Percentiles rank a stretch among this genome's conserved stretches.
Conservation (phyloP, 2,888 invertebrate genomes). For the Drosophila anomalata region DNA sequence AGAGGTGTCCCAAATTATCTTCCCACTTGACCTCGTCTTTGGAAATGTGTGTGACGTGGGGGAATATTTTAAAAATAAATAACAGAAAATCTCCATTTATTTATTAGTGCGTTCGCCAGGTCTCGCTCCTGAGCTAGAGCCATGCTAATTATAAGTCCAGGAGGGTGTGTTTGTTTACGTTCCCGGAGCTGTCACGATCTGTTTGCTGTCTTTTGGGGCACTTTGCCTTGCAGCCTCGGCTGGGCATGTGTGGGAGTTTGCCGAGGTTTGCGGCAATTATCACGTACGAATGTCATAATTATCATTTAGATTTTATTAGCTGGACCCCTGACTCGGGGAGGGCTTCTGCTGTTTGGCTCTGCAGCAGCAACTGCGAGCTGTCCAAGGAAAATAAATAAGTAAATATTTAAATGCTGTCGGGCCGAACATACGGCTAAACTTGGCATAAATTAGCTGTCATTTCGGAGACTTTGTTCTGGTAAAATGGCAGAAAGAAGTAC, state of each 20-base stretch:
- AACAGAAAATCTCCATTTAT: slow-evolving; percentile 69
- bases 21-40: slow-evolving; percentile 75
- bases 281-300: slow-evolving; percentile 83
- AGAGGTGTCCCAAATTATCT: slow-evolving; percentile 44
- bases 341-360: slow-evolving; percentile 29
- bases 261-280: slow-evolving; percentile 77
- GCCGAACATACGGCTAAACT: not conserved
- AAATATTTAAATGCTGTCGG: slow-evolving; percentile 45
- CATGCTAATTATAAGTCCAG: slow-evolving; percentile 66
- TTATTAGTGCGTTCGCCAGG: slow-evolving; percentile 60
- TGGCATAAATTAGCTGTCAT: slow-evolving; percentile 33
- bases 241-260: slow-evolving; percentile 51
- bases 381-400: slow-evolving; percentile 29
- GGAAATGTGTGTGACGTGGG: slow-evolving; percentile 58
- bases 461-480: not conserved
- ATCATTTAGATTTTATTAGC: slow-evolving; percentile 79
- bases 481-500: not conserved
- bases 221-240: slow-evolving; percentile 32
- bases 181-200: slow-evolving; percentile 64
- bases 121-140: slow-evolving; percentile 28
- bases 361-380: slow-evolving; percentile 52
- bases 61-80: slow-evolving; percentile 76
- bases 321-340: slow-evolving; percentile 48
- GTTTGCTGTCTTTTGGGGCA: slow-evolving; percentile 50
- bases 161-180: slow-evolving; percentile 66